Conservation (phyloP, 2,797 vertebrate genomes). For the Tolypeutes matacus region DNA sequence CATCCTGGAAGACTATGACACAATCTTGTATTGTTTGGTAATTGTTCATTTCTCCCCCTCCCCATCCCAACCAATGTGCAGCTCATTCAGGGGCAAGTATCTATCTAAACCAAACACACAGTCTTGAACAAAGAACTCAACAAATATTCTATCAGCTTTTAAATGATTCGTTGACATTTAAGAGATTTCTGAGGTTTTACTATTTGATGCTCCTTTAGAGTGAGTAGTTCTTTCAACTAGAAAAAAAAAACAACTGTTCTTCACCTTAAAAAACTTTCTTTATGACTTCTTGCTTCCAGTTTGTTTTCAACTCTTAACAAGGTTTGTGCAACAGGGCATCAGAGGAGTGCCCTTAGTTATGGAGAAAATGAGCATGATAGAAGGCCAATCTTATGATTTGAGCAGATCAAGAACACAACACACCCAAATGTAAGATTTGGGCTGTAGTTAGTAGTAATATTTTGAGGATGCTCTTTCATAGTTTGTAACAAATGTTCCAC, state of each 20-base stretch:
- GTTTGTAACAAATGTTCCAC: too few species aligned
- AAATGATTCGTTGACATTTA: background rate
- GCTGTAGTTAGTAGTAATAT: too few species aligned
- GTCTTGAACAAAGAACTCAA: background rate
- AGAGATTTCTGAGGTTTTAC: background rate
- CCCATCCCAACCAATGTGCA: background rate
- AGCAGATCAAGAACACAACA: background rate
- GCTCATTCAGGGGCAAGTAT: background rate
- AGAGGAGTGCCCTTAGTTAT: background rate
- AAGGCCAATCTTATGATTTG: background rate
- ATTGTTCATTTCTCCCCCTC: background rate
- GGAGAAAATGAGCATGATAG: background rate
- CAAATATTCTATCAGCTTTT: background rate
- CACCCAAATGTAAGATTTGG: too few species aligned
- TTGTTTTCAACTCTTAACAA: slow-evolving; percentile 6
- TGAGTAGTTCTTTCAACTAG: background rate
- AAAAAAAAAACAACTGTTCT: background rate
- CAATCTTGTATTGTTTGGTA: background rate
- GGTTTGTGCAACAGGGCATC: background rate
- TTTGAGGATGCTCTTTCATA: too few species aligned
- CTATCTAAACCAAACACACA: background rate
- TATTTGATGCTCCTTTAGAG: background rate
- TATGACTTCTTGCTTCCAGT: background rate
- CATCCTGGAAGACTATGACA: background rate
- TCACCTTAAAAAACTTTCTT: background rate